phyloP scores from a whole-genome alignment of 2,888 invertebrate genomes.

The Pachliopta kotzebuea region DNA sequence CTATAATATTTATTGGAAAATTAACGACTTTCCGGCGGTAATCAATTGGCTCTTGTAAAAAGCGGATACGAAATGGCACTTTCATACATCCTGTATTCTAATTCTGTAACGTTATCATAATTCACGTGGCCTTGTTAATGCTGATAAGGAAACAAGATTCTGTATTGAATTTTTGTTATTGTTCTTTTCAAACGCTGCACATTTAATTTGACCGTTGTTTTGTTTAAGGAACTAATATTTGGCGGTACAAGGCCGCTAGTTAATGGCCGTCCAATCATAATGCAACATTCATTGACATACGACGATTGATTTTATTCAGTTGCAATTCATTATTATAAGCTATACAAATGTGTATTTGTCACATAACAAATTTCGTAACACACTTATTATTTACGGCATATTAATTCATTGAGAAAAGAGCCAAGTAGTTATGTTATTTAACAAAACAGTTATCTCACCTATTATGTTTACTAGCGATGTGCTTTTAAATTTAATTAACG shows the following conservation, averaged over 20 bases:
- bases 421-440: too few relatives aligned
- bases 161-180: constrained; percentile 50
- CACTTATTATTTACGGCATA: too few relatives aligned
- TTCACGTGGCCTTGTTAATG: constrained; percentile 63
- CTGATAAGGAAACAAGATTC: constrained; percentile 53
- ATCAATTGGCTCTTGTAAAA: neutral
- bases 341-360: constrained; percentile 1
- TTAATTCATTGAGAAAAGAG: neutral
- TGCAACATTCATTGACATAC: constrained; percentile 37
- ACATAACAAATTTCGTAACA: neutral
- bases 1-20: neutral
- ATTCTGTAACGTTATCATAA: constrained; percentile 63
- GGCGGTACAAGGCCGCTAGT: constrained; percentile 38
- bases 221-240: constrained; percentile 36
- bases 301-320: constrained; percentile 35
- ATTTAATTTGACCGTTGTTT: constrained; percentile 36
- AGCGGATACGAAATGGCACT: neutral
- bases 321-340: constrained; percentile 25
- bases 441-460: too few relatives aligned
- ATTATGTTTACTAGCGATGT: too few relatives aligned
- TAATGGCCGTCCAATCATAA: constrained; percentile 34
- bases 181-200: constrained; percentile 49
- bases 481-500: too few relatives aligned
- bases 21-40: neutral
- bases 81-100: constrained; percentile 61